phyloP scores from a whole-genome alignment of 2,888 invertebrate species.

The Ischnus inquisitorius region DNA sequence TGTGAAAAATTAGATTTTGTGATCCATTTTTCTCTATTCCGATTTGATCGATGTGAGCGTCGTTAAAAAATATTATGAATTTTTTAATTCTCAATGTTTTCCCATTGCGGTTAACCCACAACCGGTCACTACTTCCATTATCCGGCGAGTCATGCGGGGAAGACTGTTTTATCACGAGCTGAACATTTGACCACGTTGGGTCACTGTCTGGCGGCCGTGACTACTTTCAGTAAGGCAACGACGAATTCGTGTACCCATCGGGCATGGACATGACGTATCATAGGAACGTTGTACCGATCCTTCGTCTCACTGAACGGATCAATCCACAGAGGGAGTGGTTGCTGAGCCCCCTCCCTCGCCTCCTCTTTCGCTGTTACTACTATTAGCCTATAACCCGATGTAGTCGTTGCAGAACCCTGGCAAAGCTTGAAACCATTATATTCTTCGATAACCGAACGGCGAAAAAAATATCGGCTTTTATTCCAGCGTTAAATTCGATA shows the following conservation, averaged over 20 bases:
- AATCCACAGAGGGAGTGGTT: conserved; percentile 56
- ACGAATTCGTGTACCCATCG: neutral
- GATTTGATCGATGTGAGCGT: no score
- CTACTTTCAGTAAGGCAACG: conserved; percentile 44
- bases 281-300: conserved; percentile 9
- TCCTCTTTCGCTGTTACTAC: neutral
- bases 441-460: no score
- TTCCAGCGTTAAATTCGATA: no score
- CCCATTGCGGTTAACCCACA: no score
- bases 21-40: no score
- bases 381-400: no score
- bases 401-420: no score
- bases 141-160: neutral
- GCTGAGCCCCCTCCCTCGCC: conserved; percentile 15
- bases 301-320: conserved; percentile 4
- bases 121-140: conserved; percentile 1
- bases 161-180: conserved; percentile 29
- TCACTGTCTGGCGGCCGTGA: conserved; percentile 35
- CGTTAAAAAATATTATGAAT: no score
- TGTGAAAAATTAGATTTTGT: no score
- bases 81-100: no score
- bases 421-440: no score
- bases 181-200: neutral
- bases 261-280: conserved; percentile 34
- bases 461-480: no score